Base-by-base conservation (phyloP, 1,140 invertebrate species). In the Diachasma alloeum region DNA sequence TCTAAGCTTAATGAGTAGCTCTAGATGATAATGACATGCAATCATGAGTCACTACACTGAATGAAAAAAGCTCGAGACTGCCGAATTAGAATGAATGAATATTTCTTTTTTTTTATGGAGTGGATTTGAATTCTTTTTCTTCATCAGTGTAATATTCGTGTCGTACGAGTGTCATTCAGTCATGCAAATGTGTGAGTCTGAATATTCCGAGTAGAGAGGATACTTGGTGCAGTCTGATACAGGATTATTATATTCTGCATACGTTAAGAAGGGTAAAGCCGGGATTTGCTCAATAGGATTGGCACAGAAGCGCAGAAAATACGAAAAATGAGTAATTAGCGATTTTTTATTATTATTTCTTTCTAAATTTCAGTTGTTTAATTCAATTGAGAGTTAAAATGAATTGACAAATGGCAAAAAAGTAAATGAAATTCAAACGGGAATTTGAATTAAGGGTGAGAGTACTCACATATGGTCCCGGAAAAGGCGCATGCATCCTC, bases 401-500 rank as follows among this genome's bases (percentile, higher is more conserved):
- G 59, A 63, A 31, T 26, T 63, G 15, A 63, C 59, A 15, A 63
- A 63, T 19, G 15, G 10, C 69, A 70, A 70, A 31, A n/a, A 15
- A 70, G 66, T 69, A 72, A 67, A 31, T 69, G 22, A 74, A 56
- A 39, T 39, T 37, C 53, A 73, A 63, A 72, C 36, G 76, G 48
- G 79, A 75, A 77, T 78, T 78, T 79, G 84, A 84, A 83, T 85
- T 80, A 84, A 86, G 85, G 83, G 80, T 82, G 77, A 84, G 74
- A 85, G 82, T 90, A 90, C 89, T 90, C 84, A 90, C 89, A 82
- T 85, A 87, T 89, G 87, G 87, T 89, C 88, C 87, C 86, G 85
- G 89, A 87, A 84, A 88, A 89, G 89, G 89, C 86, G 87, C 89
- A 90, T 89, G 89, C 88, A 90, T 89, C 89, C 89, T 90, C 87